Evolutionary conservation across 1,140 invertebrate species (phyloP).

Genomic region (Drosophila ohnishii): DNA sequence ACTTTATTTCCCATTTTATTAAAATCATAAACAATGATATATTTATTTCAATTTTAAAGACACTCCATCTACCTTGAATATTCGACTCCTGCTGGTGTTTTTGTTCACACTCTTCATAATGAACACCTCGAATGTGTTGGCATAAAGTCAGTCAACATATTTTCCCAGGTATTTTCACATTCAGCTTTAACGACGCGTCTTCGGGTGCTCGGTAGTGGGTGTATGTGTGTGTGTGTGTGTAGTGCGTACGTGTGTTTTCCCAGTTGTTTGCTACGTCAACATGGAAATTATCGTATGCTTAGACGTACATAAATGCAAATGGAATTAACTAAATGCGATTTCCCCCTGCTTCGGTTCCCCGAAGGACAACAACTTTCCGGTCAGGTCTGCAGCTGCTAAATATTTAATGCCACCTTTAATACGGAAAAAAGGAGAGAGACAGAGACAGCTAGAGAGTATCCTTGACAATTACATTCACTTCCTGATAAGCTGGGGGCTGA

Average conservation of each 20-base stretch:
- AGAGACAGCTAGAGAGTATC: conserved; percentile 23
- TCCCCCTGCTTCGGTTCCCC: neutral
- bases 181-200: conserved; percentile 17
- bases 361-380: conserved; percentile 20
- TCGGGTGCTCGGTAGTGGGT: neutral
- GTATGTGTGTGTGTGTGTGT: neutral
- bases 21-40: neutral
- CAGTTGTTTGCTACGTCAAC: conserved; percentile 34
- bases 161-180: conserved; percentile 7
- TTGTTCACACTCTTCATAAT: conserved; percentile 13
- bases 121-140: conserved; percentile 16
- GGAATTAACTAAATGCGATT: conserved; percentile 63
- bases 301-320: conserved; percentile 61
- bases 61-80: neutral
- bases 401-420: conserved; percentile 63
- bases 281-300: conserved; percentile 58
- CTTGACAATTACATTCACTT: conserved; percentile 64
- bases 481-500: conserved; percentile 53
- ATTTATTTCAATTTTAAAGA: neutral
- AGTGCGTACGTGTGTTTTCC: conserved; percentile 18
- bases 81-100: neutral
- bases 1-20: neutral
- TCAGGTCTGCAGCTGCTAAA: conserved; percentile 32
- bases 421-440: conserved; percentile 5
- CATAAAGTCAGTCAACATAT: conserved; percentile 35